Evolutionary conservation across 2,113 vertebrate genomes (phyloP), one percentile per base, ranked within the genome.

Genomic region (Aythya baeri): DNA sequence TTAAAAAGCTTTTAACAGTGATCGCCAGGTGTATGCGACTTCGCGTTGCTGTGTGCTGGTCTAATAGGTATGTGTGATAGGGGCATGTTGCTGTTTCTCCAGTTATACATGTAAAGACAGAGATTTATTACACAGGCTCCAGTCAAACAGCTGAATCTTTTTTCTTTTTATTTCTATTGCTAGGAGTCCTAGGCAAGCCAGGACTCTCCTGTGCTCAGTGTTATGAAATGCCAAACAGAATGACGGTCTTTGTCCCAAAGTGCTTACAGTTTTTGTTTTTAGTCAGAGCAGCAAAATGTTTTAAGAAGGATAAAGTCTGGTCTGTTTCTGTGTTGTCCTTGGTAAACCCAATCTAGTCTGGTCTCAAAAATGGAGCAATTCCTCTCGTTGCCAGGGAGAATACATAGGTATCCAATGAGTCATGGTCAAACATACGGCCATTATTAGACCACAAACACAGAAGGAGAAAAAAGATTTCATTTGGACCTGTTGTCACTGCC

Each of bases 331-430:
- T 97, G 96, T 96, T 95, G 95, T 94, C 93, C 87, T 96, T 94
- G 94, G 95, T 96, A 96, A 95, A 96, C 95, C 94, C 89, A 92
- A 94, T 96, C 93, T 94, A 94, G 96, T 94, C 96, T 96, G 93
- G 93, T 96, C 96, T 96, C 93, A 95, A 86, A 97, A 97, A 95
- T 5, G 78, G 85, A 96, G 89, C 93, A 97, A 94, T 96, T 95
- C 95, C 94, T 91, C 79, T 95, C 14, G 96, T 97, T 97, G 95
- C 95, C 96, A 91, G 91, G 96, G 96, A 96, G 96, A 97, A 96
- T 95, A 96, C 96, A 96, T 97, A 96, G 95, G 95, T 96, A 97
- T 97, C 96, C 94, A 96, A 95, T 97, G 96, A 97, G 96, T 97
- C 96, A 97, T 95, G 95, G 95, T 91, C 96, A 97, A 97, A 95